Percentiles rank a stretch among this genome's conserved stretches.
phyloP scores from a whole-genome alignment of 2,113 vertebrate genomes.

The Irena cyanogastra region DNA sequence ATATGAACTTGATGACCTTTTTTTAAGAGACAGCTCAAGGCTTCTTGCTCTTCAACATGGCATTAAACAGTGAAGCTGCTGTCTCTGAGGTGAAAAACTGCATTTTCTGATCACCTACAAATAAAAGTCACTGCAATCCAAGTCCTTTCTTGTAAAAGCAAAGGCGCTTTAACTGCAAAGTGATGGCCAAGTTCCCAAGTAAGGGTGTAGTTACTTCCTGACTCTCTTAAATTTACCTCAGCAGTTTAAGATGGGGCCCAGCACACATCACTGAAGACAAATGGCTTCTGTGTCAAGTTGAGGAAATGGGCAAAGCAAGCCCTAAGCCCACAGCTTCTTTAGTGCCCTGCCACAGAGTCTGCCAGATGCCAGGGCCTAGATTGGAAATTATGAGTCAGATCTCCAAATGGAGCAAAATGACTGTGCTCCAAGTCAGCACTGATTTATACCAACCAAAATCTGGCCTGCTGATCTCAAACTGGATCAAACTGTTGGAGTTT shows the following conservation, averaged over 20 bases:
- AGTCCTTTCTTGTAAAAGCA: not conserved
- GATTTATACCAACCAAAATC: slow-evolving; percentile 27
- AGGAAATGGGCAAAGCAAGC: not conserved
- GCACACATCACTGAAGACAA: not conserved
- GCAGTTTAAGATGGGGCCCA: not conserved
- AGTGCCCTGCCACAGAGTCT: not conserved
- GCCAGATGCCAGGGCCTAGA: slow-evolving; percentile 25
- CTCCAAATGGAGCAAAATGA: slow-evolving; percentile 11
- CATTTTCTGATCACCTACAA: not conserved
- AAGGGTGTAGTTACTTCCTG: slow-evolving; percentile 7
- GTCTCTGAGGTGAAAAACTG: not conserved
- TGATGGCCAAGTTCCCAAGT: not conserved
- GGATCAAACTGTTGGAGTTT: slow-evolving; percentile 11
- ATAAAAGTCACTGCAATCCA: not conserved
- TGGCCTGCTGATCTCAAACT: not conserved
- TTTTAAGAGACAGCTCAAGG: not conserved
- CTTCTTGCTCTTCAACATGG: not conserved
- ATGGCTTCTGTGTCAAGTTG: not conserved
- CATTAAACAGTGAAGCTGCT: not conserved
- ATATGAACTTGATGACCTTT: not conserved
- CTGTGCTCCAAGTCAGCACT: not conserved
- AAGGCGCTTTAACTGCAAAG: not conserved
- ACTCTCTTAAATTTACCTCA: not conserved
- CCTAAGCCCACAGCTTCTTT: not conserved
- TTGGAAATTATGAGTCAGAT: slow-evolving; percentile 18